Percentiles rank a stretch among this genome's conserved stretches.
phyloP scores from a whole-genome alignment of 2,797 vertebrate genomes.

The Miopithecus talapoin region DNA sequence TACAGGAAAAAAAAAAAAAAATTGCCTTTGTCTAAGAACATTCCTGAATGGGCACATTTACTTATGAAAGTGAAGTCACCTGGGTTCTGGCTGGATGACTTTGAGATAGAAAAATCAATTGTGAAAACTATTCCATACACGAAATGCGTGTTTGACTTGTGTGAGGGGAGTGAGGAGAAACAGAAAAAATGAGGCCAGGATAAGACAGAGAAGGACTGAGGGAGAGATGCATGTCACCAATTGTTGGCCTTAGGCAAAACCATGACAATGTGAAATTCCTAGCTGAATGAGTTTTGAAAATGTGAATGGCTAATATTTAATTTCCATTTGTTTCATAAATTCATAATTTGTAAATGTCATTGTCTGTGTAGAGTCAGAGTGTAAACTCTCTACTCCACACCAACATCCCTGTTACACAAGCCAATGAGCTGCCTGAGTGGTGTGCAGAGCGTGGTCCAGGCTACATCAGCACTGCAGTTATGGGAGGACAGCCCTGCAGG shows the following conservation, averaged over 20 bases:
- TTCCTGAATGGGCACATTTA: neutral
- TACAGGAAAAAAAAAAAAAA: neutral
- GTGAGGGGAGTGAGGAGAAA: neutral
- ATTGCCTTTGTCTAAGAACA: neutral
- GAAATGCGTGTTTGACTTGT: neutral
- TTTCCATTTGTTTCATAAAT: slow-evolving; percentile 30
- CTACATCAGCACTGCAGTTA: neutral
- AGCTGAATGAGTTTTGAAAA: neutral
- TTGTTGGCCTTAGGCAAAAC: neutral
- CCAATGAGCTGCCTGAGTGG: neutral
- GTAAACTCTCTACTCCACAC: neutral
- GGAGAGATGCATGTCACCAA: neutral
- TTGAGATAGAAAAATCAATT: neutral
- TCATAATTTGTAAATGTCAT: slow-evolving; percentile 53
- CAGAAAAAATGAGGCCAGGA: neutral
- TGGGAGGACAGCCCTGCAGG: neutral
- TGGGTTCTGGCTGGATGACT: neutral
- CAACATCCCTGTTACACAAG: no score
- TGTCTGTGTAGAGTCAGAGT: neutral
- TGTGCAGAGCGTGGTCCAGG: neutral
- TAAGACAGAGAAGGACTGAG: neutral
- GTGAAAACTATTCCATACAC: neutral
- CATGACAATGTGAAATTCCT: neutral
- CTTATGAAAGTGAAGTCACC: neutral
- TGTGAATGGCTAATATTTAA: neutral